Base-by-base conservation (phyloP, 2,113 vertebrate genomes). In the Oophaga pumilio region DNA sequence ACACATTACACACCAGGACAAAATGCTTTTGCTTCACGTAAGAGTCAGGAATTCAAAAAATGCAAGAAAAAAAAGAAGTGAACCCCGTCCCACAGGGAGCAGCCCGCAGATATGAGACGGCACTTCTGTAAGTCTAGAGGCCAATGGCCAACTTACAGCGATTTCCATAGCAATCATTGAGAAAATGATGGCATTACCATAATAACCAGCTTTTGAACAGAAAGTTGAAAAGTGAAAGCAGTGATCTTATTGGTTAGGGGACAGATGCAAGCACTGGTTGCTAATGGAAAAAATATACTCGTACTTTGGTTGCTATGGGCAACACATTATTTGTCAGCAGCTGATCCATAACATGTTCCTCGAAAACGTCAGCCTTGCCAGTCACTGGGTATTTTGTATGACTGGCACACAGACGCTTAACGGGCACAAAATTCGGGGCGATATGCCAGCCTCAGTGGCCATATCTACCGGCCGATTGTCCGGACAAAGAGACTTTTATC, bases 401-500 rank as follows among this genome's bases (percentile, higher is more conserved):
- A 5, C 6, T 64, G 64, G 60, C 22, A 12, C 33, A 18, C 43
- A 14, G 8, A 18, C 14, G 81, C 33, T 66, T 83, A 83, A 84
- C 5, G 52, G 52, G 81, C 22, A 26, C 49, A 18, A 9, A 17
- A 43, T n/a, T 20, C 10, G 9, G 22, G 66, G 66, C 83, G 64
- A 9, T 0, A 13, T 12, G 68, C 20, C 68, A 57, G 56, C 7
- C 50, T 2, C 18, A n/a, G 17, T 0, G 53, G n/a, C 33, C 71
- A 6, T 8, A 50, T 85, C 82, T 53, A 15, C 68, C 68, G 12
- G 24, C 8, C 11, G 82, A 56, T 15, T 71, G 66, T 13, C 11
- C 2, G 33, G 83, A 85, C 84, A 85, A 85, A 76, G 84, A 73
- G 69, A 85, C 84, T 76, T 85, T 73, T 76, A 85, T 85, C 71